A percentile compares a stretch with the other conserved stretches of the same genome.
Evolutionary conservation across 2,797 vertebrate species (phyloP).

Genomic region (Cyclura pinguis): DNA sequence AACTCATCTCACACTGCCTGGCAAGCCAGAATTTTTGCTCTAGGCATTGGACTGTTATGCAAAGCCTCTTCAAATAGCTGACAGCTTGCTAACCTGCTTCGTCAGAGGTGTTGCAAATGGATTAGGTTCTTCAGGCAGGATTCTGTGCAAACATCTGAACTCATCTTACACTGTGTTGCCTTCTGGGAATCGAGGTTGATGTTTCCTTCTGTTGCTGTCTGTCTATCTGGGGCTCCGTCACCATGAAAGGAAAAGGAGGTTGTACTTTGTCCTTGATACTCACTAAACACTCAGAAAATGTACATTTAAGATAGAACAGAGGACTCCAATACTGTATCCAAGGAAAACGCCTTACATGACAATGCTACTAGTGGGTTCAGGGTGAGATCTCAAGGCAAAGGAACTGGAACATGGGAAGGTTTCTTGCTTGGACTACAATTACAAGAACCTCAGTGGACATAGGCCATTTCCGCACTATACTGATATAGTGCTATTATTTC

Average conservation of each 20-base stretch:
- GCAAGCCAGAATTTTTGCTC: constrained; percentile 60
- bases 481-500: too few relatives aligned
- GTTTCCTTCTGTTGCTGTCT: not conserved
- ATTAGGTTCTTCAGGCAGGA: constrained; percentile 20
- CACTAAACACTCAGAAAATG: constrained; percentile 3
- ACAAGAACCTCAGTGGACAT: too few relatives aligned
- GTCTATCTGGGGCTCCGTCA: not conserved
- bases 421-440: too few relatives aligned
- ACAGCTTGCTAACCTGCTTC: not conserved
- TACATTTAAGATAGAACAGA: not conserved
- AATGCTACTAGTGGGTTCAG: not conserved
- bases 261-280: not conserved
- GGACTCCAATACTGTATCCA: not conserved
- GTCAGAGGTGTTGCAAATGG: not conserved
- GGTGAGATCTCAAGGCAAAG: not conserved
- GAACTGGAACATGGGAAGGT: too few relatives aligned
- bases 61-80: constrained; percentile 14
- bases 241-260: not conserved
- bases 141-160: constrained; percentile 11
- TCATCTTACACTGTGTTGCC: not conserved
- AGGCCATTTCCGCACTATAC: too few relatives aligned
- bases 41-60: constrained; percentile 44
- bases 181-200: constrained; percentile 1
- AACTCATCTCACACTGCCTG: constrained; percentile 65
- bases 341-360: not conserved